Base-by-base conservation (phyloP, 2,797 vertebrate genomes). In the Gymnoscopelus microlampas region DNA sequence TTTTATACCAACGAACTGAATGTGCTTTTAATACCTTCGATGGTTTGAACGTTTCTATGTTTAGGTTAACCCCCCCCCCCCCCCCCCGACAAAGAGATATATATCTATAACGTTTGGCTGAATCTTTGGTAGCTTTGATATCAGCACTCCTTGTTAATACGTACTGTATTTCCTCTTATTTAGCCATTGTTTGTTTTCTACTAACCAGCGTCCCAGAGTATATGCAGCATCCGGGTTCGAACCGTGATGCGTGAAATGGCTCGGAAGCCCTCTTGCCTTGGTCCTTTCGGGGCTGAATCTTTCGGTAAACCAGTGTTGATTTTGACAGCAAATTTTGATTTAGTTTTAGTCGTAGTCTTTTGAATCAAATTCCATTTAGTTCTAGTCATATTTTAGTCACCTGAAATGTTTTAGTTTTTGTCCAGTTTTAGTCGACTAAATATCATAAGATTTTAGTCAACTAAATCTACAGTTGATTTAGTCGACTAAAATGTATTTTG, bases 1-100 rank as follows among this genome's bases (percentile, higher is more conserved):
- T 95, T 96, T 96, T 96, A 93, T 94, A 95, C 93, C 79, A 47
- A 87, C 81, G 68, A 91, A 88, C 90, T 93, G 92, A 92, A 94
- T 94, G 94, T 95, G 92, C 92, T 95, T 94, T 94, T 94, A 88
- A 87, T 94, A 91, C 88, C 76, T 39, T 75, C 89, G 70, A 92
- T 64, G 73, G 82, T 89, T 90, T 85, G 59, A 73, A 88, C 63
- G 84, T 91, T 88, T 92, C 68, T 88, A 90, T 87, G 88, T 91
- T 89, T 89, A 89, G 87, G 87, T 55, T 70, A 84, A 66, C 76
- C 87, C 19, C 19, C 19, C 19, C 19, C 19, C 19, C 19, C 19
- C 19, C 19, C 19, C 19, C 85, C 53, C 60, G 61, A 73, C 8
- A 63, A 57, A 71, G 56, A 60, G 65, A 49, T 48, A 44, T 71